These are phyloP conservation scores for Sebastes matsubarae DNA, from an alignment of 2,797 vertebrate species.

Conservation along the genomic window DNA sequence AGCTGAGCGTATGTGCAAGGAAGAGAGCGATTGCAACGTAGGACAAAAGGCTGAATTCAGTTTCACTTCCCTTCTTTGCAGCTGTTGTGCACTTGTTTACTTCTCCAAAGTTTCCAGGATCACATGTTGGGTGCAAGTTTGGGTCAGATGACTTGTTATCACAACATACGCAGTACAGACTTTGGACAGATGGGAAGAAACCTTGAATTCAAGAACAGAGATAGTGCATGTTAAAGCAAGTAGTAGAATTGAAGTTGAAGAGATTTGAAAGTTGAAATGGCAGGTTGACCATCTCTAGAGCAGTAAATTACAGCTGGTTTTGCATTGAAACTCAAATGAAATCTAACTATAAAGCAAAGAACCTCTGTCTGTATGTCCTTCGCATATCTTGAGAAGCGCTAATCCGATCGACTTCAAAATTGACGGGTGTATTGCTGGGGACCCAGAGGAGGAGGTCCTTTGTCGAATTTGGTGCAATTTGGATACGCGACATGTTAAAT, in stretches of 20 bases:
- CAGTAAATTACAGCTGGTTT: not conserved
- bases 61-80: constrained; percentile 45
- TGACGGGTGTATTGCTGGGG: not conserved
- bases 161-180: not conserved
- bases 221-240: not conserved
- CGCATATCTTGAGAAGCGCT: not conserved
- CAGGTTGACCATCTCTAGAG: not conserved
- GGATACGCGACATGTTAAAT: not conserved
- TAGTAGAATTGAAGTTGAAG: not conserved
- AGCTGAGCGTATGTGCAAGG: not conserved
- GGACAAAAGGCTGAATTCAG: constrained; percentile 16
- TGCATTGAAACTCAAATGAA: not conserved
- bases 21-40: not conserved
- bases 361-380: not conserved
- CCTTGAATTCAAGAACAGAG: not conserved
- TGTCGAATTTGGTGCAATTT: not conserved
- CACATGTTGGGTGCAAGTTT: constrained; percentile 19
- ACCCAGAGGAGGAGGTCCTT: not conserved
- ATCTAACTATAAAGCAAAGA: not conserved
- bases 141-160: constrained; percentile 34
- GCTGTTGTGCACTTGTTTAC: constrained; percentile 30
- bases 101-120: constrained; percentile 21
- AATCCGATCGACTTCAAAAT: not conserved
- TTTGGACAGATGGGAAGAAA: not conserved
- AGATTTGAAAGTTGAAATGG: not conserved